phyloP scores from a whole-genome alignment of 2,888 invertebrate genomes.

The Macrophya annulata region DNA sequence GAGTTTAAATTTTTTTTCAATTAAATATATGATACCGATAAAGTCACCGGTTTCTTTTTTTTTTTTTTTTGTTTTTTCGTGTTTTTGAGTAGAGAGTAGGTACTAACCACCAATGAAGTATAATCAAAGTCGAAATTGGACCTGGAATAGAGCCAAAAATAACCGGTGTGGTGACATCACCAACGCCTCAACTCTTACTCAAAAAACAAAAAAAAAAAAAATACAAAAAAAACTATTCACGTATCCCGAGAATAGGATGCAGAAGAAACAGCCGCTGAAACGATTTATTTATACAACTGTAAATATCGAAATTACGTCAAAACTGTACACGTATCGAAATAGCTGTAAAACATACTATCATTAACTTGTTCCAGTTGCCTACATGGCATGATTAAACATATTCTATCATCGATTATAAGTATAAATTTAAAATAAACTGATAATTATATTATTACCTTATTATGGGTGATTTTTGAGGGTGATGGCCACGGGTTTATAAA shows the following conservation, averaged over 20 bases:
- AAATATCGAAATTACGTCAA: slow-evolving; percentile 21
- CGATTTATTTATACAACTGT: slow-evolving; percentile 67
- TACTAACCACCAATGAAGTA: slow-evolving; percentile 22
- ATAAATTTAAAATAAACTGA: neutral
- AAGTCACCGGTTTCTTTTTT: neutral
- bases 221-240: slow-evolving; percentile 56
- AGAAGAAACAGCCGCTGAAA: slow-evolving; percentile 69
- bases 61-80: neutral
- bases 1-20: neutral
- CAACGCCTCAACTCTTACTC: slow-evolving; percentile 33
- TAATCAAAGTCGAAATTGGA: slow-evolving; percentile 51
- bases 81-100: neutral
- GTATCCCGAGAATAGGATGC: slow-evolving; percentile 72
- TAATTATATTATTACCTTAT: neutral
- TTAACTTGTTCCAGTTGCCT: neutral
- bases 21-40: neutral
- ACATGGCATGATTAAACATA: neutral
- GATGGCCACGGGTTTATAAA: neutral
- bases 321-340: slow-evolving; percentile 27
- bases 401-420: neutral
- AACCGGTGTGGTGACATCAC: slow-evolving; percentile 48
- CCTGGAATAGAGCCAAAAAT: slow-evolving; percentile 55
- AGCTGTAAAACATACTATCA: neutral
- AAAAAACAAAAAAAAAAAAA: slow-evolving; percentile 59
- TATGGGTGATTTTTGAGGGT: neutral